Percentiles rank a stretch among this genome's conserved stretches.
phyloP scores from a whole-genome alignment of 2,797 vertebrate genomes.

The Brachymystax lenok region DNA sequence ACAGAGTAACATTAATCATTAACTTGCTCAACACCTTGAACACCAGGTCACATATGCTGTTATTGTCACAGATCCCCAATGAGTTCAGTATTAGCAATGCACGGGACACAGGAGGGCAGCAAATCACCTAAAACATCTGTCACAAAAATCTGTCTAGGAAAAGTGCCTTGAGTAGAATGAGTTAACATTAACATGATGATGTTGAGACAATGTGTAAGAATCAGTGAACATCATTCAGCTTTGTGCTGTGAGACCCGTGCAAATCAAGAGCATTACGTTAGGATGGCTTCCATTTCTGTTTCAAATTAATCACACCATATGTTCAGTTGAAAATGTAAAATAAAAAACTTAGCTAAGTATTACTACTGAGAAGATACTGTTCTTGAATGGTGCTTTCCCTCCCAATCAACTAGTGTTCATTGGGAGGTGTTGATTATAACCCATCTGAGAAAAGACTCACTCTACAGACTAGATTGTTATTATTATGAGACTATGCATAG shows the following conservation, averaged over 20 bases:
- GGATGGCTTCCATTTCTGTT: not conserved
- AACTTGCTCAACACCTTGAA: not conserved
- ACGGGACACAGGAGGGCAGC: not conserved
- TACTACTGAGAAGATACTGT: not conserved
- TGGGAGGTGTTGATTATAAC: not conserved
- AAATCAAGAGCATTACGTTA: not conserved
- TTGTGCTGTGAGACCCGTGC: not conserved
- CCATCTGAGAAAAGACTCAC: not conserved
- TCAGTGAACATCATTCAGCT: not conserved
- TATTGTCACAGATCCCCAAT: not conserved
- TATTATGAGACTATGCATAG: not conserved
- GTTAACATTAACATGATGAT: not conserved
- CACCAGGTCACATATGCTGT: not conserved
- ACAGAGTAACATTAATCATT: conserved; percentile 23
- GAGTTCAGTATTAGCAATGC: not conserved
- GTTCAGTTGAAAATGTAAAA: not conserved
- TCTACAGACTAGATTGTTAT: not conserved
- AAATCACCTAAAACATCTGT: not conserved
- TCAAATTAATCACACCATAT: not conserved
- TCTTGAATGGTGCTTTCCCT: not conserved
- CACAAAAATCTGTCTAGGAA: not conserved
- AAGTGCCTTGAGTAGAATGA: not conserved
- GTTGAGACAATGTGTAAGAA: not conserved
- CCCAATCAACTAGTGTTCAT: not conserved
- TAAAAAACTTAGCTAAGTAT: not conserved